Evolutionary conservation across 2,888 invertebrate genomes (phyloP), one percentile per base, ranked within the genome.

Genomic region (Diarsia rubi): DNA sequence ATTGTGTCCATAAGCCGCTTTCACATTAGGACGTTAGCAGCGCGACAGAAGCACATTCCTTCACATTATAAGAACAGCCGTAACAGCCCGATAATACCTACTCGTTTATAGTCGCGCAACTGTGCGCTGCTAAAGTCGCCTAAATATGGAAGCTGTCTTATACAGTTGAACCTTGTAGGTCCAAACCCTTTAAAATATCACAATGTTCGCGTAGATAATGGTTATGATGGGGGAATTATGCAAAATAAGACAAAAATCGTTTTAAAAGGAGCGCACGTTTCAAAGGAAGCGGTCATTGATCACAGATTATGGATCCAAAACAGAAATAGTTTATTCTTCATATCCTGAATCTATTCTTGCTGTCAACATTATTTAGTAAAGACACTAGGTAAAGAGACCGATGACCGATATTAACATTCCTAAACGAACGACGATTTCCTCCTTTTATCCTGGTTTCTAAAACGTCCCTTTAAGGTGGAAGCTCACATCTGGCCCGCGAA

Each of bases 91-190:
- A 5, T 3, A 3, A 6, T 37, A 37, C n/a, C n/a, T n/a, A n/a
- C 37, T 37, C 6, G 37, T 5, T 37, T 37, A 3, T 37, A 37
- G 1, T 8, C 6, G 37, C 37, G 37, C 37, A 37, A 37, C 37
- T 37, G 37, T 8, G 37, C 37, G 37, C 37, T 37, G 37, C 37
- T 37, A 37, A 37, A 37, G 37, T 6, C 37, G 37, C 37, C 6
- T 37, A 37, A 37, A 37, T 37, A 8, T 37, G 37, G 37, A 37
- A 37, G 37, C 6, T 6, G 37, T 37, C 37, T 37, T 12, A 24
- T 16, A 12, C 45, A 69, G 52, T 27, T 62, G 60, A 76, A 16
- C 37, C 60, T 21, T 27, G 2, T 75, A 14, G 31, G 9, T 59
- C 24, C 37, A 44, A 49, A 37, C 57, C 9, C 42, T 44, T 44